Base-by-base conservation (phyloP, 2,113 vertebrate genomes). In the Vidua macroura region DNA sequence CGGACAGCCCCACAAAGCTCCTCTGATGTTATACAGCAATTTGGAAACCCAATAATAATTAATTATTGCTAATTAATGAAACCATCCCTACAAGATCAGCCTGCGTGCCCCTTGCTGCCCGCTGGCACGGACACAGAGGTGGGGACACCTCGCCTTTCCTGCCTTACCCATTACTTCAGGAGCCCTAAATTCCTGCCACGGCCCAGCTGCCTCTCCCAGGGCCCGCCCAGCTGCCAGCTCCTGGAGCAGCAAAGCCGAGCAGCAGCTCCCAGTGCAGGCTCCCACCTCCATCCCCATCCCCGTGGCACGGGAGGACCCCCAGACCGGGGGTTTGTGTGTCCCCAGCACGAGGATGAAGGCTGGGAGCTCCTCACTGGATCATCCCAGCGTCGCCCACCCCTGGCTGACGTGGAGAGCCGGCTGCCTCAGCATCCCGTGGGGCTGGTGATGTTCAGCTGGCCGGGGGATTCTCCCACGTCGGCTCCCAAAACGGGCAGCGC, bases 271-370 rank as follows among this genome's bases (percentile, higher is more conserved):
- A 0, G 22, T 0, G 8, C 58, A 9, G 6, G 4, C n/a, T 63
- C 22, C 81, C 10, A 0, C 23, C 8, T 1, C 48, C 55, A 13
- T 1, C 46, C 7, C 35, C 55, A 13, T 2, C 46, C 67, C 72
- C 1, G 0, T 0, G 19, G 64, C 52, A 27, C 1, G 0, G 0
- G 27, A 10, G 28, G n/a, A 66, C 37, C 35, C 46, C 22, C 7
- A 0, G 1, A 0, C 3, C 9, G n/a, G 55, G 24, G 30, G 2
- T 91, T 1, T 1, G 3, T 0, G 76, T 1, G 7, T 2, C 23
- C 39, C 3, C 20, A 15, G 53, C 14, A 9, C 0, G 2, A 19
- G 70, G 56, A 5, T 5, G 53, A 35, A 27, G 27, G 64, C 15
- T 37, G 48, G 79, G 53, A 87, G 41, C 56, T 35, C 56, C 43